Percentiles rank a stretch among this genome's conserved stretches.
phyloP scores from a whole-genome alignment of 2,113 vertebrate species.

The Centropristis striata region DNA sequence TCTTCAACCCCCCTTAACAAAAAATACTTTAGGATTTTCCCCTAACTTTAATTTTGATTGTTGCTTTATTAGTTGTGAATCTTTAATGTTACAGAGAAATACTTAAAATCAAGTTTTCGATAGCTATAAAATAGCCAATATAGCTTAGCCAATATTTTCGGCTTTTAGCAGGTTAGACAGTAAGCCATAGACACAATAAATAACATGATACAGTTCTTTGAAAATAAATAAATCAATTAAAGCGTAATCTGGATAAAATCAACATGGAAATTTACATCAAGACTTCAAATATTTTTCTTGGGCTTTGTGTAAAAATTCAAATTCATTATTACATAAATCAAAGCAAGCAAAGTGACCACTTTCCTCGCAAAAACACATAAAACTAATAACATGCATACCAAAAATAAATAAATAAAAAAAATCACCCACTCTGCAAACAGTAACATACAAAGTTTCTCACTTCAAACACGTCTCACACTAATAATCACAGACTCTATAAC shows the following conservation, averaged over 20 bases:
- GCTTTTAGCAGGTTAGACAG: neutral
- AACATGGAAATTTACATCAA: constrained; percentile 7
- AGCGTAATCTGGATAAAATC: neutral
- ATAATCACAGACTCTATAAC: constrained; percentile 9
- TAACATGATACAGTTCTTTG: neutral
- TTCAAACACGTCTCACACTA: constrained; percentile 27
- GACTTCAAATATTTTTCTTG: constrained; percentile 8
- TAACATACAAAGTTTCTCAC: constrained; percentile 30
- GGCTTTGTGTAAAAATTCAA: constrained; percentile 10
- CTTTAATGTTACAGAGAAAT: constrained; percentile 25
- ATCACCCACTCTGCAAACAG: constrained; percentile 29
- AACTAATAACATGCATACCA: constrained; percentile 41
- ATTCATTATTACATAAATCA: constrained; percentile 18
- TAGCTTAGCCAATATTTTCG: neutral
- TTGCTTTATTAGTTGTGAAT: constrained; percentile 28
- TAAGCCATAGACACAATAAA: constrained; percentile 21
- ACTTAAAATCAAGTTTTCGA: constrained; percentile 11
- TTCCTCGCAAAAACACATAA: constrained; percentile 12
- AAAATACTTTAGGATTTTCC: neutral
- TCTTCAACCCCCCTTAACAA: neutral
- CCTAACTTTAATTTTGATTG: constrained; percentile 1
- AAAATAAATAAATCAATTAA: neutral
- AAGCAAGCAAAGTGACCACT: constrained; percentile 9
- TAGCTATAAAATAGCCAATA: neutral
- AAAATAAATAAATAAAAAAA: neutral